Base-by-base conservation (phyloP, 2,113 vertebrate genomes). In the Plecturocebus donacophilus region DNA sequence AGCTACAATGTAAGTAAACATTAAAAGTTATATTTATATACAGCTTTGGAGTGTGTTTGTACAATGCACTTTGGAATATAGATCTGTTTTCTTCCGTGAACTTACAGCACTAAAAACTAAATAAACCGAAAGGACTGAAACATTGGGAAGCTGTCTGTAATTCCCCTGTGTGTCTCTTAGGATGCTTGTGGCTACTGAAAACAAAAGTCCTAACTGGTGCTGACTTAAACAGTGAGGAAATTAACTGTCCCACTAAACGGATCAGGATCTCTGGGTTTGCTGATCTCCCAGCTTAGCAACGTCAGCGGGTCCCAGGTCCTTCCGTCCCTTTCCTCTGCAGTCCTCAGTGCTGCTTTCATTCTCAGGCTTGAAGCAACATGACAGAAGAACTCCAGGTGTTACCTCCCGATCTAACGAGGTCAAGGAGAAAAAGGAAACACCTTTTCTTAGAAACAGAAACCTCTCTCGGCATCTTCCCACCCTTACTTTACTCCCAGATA, bases 1-100 rank as follows among this genome's bases (percentile, higher is more conserved):
- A 32, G 52, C 42, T 93, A 91, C 91, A 96, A 75, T 38, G 27
- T 56, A 91, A 89, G 35, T n/a, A 75, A 84, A 93, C 4, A 52
- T 91, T 76, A 49, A 66, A 93, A 58, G 58, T 64, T 79, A 52
- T n/a, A 85, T 58, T 87, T 94, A 54, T 80, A 73, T 75, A 93
- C 42, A 3, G 4, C 27, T 95, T 68, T 76, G 38, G 68, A 42
- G 93, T 49, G n/a, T 89, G 27, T 91, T 91, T 49, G 19, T 70
- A 47, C 32, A 32, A 30, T 64, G 61, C 12, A 79, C 42, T 83
- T 91, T 42, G 30, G 52, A 89, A 91, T 89, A 93, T 21, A 30
- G 47, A 75, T 96, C 80, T 81, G 27, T 91, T 94, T 91, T 70
- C 66, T 70, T 82, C 49, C 38, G 77, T 61, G 35, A 91, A 71